Base-by-base conservation (phyloP, 2,113 vertebrate genomes). In the Otocyon megalotis region DNA sequence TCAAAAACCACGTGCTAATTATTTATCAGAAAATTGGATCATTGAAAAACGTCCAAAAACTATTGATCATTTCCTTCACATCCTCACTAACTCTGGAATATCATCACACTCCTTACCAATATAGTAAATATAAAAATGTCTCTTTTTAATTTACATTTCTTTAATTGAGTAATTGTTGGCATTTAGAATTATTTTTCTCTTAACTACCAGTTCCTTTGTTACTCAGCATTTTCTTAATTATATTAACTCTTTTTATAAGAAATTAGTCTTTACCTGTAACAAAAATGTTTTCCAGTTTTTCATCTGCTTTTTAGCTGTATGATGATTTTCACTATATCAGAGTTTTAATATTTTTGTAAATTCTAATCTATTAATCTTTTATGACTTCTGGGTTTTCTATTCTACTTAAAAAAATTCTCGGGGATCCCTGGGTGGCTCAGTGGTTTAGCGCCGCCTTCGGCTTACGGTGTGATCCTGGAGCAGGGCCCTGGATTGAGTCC, bases 181-280 rank as follows among this genome's bases (percentile, higher is more conserved):
- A 93, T 65, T 82, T 86, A 15, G 77, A 54, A 90, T 93, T 83
- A 43, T 92, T 81, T 91, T 95, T 67, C 48, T 93, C 63, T 81
- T 93, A 91, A 56, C 17, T 69, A 19, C 35, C 56, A 91, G 32
- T 87, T 96, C 12, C 43, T 85, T 37, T 83, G 28, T 60, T 91
- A 77, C 13, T 54, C 19, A 56, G 20, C 16, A n/a, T 81, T 95
- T 90, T 15, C 65, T 72, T n/a, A 80, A 74, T 91, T 82, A 60
- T 91, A 91, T 90, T 56, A 74, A 86, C 16, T 88, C 10, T 85
- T 93, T 81, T 60, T 22, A 10, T 71, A 62, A 71, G 62, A 30
- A 90, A 65, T 85, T 72, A n/a, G 26, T 26, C 35, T 30, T 71
- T 88, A 37, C 13, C 19, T 83, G 15, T 94, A 56, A 69, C 72